phyloP scores from a whole-genome alignment of 2,888 invertebrate genomes.

The Sarcophaga variegata region DNA sequence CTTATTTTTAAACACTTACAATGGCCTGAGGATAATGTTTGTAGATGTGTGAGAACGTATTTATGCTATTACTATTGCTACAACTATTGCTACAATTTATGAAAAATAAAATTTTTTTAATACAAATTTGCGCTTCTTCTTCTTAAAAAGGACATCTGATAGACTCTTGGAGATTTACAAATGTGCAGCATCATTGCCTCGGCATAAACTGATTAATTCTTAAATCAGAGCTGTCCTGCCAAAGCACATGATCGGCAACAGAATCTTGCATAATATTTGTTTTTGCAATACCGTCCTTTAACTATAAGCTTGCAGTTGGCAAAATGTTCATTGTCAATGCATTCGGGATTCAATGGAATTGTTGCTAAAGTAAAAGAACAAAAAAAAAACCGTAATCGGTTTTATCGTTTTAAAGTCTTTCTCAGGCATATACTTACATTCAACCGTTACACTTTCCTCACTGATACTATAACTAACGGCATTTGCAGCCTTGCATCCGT shows the following conservation, averaged over 20 bases:
- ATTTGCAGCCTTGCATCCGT: conserved; percentile 92
- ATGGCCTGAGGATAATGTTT: conserved; percentile 61
- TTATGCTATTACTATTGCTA: not conserved
- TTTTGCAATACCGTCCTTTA: conserved; percentile 90
- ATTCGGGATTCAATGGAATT: conserved; percentile 88
- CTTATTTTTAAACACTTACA: conserved; percentile 52
- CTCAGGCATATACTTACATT: conserved; percentile 84
- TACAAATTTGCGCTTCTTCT: conserved; percentile 50
- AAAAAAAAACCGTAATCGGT: not conserved
- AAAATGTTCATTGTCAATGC: conserved; percentile 93
- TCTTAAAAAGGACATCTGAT: conserved; percentile 28
- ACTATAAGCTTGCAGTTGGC: conserved; percentile 96
- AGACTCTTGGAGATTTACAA: conserved; percentile 59
- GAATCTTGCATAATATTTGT: conserved; percentile 95
- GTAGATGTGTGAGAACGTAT: not conserved
- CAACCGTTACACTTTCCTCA: conserved; percentile 86
- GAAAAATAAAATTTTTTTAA: conserved; percentile 61
- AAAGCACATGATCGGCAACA: conserved; percentile 96
- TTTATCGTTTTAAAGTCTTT: not conserved
- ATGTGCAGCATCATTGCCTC: conserved; percentile 28
- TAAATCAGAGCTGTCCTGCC: conserved; percentile 87
- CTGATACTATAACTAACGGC: conserved; percentile 86
- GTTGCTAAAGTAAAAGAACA: conserved; percentile 73
- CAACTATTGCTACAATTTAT: conserved; percentile 63
- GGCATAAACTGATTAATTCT: not conserved